Evolutionary conservation across 2,888 invertebrate species (phyloP).

Genomic region (Xestia sexstrigata): DNA sequence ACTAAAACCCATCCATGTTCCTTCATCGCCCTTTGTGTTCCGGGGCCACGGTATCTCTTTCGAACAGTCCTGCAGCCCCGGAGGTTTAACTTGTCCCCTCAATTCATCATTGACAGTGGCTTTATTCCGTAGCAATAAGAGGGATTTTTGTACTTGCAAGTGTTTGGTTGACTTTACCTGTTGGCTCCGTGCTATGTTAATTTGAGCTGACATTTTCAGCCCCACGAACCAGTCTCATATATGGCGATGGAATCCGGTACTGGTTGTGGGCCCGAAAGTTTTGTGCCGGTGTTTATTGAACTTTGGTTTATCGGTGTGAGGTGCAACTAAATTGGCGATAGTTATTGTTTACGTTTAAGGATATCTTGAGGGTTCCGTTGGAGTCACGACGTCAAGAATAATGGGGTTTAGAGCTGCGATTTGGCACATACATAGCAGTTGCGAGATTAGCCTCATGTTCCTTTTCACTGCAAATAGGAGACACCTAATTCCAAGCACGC

Average conservation of each 20-base stretch:
- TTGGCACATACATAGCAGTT: no score
- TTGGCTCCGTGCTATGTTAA: slow-evolving; percentile 47
- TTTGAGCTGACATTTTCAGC: slow-evolving; percentile 59
- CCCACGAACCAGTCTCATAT: slow-evolving; percentile 4
- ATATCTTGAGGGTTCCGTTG: slow-evolving; percentile 12
- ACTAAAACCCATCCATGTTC: no score
- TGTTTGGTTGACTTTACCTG: neutral
- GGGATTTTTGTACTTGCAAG: neutral
- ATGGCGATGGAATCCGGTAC: slow-evolving; percentile 56
- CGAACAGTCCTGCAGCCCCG: no score
- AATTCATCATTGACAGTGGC: neutral
- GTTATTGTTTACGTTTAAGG: slow-evolving; percentile 22
- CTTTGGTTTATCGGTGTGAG: slow-evolving; percentile 18
- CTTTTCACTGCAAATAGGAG: neutral
- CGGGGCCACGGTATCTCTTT: no score
- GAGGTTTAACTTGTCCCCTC: no score
- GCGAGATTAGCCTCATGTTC: no score
- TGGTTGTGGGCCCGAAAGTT: slow-evolving; percentile 46
- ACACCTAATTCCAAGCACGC: neutral
- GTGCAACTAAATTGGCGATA: slow-evolving; percentile 6
- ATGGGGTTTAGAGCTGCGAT: neutral
- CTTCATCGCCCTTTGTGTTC: no score
- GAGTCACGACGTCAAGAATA: slow-evolving; percentile 5
- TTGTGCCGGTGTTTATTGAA: slow-evolving; percentile 42
- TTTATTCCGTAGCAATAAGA: neutral